Percentiles rank a stretch among this genome's conserved stretches.
Evolutionary conservation across 1,140 invertebrate genomes (phyloP).

Genomic region (Drosophila leontia): DNA sequence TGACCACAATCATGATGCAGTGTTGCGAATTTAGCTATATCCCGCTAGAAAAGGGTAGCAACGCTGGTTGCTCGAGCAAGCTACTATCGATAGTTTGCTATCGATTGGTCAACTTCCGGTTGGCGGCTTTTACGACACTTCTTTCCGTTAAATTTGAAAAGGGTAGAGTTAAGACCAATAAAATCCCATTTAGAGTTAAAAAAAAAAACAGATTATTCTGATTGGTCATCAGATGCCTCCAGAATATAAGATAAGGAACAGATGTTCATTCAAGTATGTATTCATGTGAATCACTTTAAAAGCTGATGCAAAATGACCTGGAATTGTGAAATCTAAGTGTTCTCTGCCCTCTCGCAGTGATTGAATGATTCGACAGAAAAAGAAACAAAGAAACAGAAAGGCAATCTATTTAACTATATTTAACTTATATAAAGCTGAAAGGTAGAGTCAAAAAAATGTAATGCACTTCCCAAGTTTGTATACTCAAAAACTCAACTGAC

Average conservation of each 20-base stretch:
- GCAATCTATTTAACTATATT: background rate
- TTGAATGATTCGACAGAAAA: background rate
- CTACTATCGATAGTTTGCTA: conserved; percentile 2
- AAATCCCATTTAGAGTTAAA: background rate
- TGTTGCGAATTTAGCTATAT: background rate
- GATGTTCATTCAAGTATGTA: background rate
- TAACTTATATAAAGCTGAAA: background rate
- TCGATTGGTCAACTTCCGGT: conserved; percentile 1
- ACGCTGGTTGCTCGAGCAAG: no score
- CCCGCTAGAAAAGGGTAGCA: no score
- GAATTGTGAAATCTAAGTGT: conserved; percentile 15
- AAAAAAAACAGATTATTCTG: background rate
- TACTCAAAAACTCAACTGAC: background rate
- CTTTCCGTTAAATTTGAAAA: conserved; percentile 17
- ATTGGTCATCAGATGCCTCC: no score
- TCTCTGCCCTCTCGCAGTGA: background rate
- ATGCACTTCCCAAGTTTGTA: background rate
- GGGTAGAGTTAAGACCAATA: no score
- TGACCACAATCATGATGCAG: background rate
- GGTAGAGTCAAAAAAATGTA: background rate
- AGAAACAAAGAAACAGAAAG: background rate
- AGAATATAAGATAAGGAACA: background rate
- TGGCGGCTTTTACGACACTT: background rate
- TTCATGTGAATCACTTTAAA: conserved; percentile 1
- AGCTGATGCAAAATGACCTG: conserved; percentile 10